A percentile compares a stretch with the other conserved stretches of the same genome.
Conservation (phyloP, 2,888 invertebrate species). For the Cerceris ruficornis region DNA sequence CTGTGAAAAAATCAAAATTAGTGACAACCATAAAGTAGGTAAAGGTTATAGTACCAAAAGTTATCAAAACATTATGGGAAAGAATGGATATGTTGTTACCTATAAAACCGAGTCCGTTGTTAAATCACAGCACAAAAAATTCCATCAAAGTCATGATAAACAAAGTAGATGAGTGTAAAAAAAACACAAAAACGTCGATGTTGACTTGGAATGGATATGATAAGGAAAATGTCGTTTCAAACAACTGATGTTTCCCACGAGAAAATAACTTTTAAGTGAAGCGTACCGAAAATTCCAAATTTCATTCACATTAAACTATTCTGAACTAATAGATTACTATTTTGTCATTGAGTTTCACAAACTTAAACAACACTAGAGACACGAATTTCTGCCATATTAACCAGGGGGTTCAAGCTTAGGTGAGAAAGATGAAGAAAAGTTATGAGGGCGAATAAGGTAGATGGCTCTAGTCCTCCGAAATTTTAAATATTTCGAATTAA, state of each 20-base stretch:
- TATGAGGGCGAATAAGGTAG: too few relatives aligned
- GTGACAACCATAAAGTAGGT: constrained; percentile 66
- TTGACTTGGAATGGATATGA: constrained; percentile 65
- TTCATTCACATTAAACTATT: constrained; percentile 63
- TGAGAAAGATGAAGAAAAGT: too few relatives aligned
- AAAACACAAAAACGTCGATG: constrained; percentile 66
- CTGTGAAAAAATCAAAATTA: constrained; percentile 55
- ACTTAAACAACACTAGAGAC: constrained; percentile 77
- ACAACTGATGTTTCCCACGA: constrained; percentile 34
- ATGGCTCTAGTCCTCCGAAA: too few relatives aligned
- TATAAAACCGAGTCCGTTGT: constrained; percentile 70
- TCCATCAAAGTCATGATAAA: constrained; percentile 74
- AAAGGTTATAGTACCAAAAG: constrained; percentile 72
- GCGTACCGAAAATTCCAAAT: constrained; percentile 48
- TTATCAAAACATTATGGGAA: constrained; percentile 51
- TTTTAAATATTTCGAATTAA: too few relatives aligned
- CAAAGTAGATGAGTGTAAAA: constrained; percentile 69
- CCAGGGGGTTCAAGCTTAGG: constrained; percentile 42
- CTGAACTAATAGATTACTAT: constrained; percentile 59
- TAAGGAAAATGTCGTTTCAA: constrained; percentile 44
- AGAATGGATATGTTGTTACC: constrained; percentile 67
- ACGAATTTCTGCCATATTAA: constrained; percentile 79
- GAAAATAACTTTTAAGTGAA: constrained; percentile 42
- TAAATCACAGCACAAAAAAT: constrained; percentile 70
- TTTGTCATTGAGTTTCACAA: constrained; percentile 67